These are phyloP conservation scores for Chalcis sispes DNA, from an alignment of 2,888 invertebrate species.

Conservation along the genomic window DNA sequence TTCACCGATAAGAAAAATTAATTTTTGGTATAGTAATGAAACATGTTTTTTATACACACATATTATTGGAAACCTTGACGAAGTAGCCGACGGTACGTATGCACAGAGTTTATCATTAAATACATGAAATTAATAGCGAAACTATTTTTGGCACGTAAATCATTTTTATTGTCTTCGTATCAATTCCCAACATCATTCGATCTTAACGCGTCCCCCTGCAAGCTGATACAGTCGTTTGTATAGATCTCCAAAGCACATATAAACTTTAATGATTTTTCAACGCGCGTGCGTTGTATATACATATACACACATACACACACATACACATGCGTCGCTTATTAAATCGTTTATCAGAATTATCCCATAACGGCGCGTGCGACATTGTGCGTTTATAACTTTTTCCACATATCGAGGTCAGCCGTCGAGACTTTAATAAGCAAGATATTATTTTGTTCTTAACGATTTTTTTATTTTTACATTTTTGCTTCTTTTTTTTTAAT, in stretches of 20 bases:
- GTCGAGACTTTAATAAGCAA: constrained; percentile 13
- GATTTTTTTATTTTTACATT: background rate
- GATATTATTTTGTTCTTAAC: background rate
- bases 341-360: constrained; percentile 49
- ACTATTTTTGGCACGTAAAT: too few species aligned
- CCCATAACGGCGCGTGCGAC: constrained; percentile 4
- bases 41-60: too few species aligned
- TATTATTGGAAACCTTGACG: too few species aligned
- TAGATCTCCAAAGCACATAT: background rate
- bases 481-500: too few species aligned
- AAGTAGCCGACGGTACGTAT: too few species aligned
- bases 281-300: background rate
- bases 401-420: constrained; percentile 11
- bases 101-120: too few species aligned
- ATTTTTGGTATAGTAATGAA: too few species aligned
- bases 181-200: too few species aligned
- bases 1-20: too few species aligned
- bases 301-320: background rate
- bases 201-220: too few species aligned
- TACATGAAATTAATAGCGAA: too few species aligned
- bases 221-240: constrained; percentile 12
- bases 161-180: too few species aligned
- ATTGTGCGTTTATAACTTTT: constrained; percentile 8
- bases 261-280: constrained; percentile 16
- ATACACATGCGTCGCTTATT: constrained; percentile 52